These are phyloP conservation scores for Plotosus lineatus DNA, from an alignment of 2,113 vertebrate species.

Conservation along the genomic window DNA sequence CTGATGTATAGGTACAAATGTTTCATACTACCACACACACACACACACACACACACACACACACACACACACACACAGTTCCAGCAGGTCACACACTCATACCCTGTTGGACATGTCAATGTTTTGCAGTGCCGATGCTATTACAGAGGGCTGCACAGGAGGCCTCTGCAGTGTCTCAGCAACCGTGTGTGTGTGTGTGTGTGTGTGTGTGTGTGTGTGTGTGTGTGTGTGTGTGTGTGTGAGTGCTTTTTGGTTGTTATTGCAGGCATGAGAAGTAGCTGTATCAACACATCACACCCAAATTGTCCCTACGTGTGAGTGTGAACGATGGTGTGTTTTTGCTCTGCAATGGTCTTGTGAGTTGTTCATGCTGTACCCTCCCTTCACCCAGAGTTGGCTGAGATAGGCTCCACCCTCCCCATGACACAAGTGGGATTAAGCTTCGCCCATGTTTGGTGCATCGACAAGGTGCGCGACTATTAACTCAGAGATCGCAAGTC, in stretches of 20 bases:
- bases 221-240: constrained; percentile 11
- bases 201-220: constrained; percentile 12
- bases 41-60: constrained; percentile 4
- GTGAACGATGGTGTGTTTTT: no score
- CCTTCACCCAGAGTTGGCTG: no score
- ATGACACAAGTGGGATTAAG: no score
- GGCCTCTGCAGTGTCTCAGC: constrained; percentile 10
- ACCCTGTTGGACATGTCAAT: background rate
- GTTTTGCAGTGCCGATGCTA: background rate
- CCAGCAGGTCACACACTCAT: background rate
- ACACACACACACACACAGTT: background rate
- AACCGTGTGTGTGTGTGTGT: background rate
- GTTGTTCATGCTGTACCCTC: no score
- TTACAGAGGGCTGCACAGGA: background rate
- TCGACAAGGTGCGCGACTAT: no score
- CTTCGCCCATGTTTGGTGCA: no score
- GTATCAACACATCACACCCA: constrained; percentile 27
- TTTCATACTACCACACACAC: constrained; percentile 6
- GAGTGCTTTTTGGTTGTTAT: constrained; percentile 23
- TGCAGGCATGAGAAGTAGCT: constrained; percentile 31
- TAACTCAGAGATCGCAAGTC: no score
- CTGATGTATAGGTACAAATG: background rate
- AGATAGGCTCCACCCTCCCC: no score
- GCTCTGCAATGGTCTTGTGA: no score
- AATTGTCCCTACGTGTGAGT: no score